Base-by-base conservation (phyloP, 2,888 invertebrate species). In the Furcula furcula region DNA sequence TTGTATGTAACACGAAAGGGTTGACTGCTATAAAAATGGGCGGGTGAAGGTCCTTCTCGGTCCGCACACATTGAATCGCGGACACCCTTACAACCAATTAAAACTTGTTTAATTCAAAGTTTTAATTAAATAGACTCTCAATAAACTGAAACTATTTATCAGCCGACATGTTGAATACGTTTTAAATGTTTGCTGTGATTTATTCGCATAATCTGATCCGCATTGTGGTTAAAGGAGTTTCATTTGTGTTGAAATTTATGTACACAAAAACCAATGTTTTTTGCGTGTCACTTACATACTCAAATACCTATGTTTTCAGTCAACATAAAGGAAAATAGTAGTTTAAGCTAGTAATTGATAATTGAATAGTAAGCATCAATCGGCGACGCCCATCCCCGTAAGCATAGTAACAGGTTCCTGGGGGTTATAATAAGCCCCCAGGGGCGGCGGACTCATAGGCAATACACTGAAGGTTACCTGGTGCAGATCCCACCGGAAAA, bases 31-130 rank as follows among this genome's bases (percentile, higher is more conserved):
- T 51, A 56, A 56, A 56, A 56, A 54, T 46, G 44, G 40, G 25
- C 33, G 12, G 34, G 12, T 13, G 27, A 34, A 48, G 39, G 55
- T 42, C 35, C 51, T 22, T 25, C 13, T 15, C 16, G 11, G 34
- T 25, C 12, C 40, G 34, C 36, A 47, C 48, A 44, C 42, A 42
- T 41, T 25, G 31, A 38, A 31, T 19, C 42, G 36, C 46, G 46
- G 42, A 44, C 36, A 34, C 33, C 36, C 36, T 34, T 36, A 55
- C 52, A 26, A 26, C 59, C 66, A 66, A 69, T 69, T 68, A 67
- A 69, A 69, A 69, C 69, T 69, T 65, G 42, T 42, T 56, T 65
- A 63, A 69, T 69, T 46, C 55, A 46, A 69, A 69, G 56, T 69
- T 69, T 68, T 66, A 69, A 69, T 69, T 61, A 66, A 64, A 61